phyloP scores from a whole-genome alignment of 2,797 vertebrate genomes.

The Morus bassanus region DNA sequence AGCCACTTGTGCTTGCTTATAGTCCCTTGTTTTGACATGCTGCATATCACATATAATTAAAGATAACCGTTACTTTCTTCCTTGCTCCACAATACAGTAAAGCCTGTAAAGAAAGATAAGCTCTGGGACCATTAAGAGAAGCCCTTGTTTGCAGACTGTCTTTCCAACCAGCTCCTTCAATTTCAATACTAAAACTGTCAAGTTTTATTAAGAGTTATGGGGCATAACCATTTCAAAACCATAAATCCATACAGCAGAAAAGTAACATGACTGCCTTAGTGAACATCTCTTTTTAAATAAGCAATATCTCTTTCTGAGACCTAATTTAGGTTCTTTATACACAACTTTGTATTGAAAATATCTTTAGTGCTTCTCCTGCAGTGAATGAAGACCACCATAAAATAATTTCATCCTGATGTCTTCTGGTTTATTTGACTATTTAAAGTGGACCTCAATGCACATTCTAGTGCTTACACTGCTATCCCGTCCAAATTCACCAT shows the following conservation, averaged over 20 bases:
- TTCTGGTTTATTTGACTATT: constrained; percentile 35
- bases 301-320: constrained; percentile 23
- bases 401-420: constrained; percentile 2
- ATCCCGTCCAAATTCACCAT: background rate
- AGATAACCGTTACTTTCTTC: constrained; percentile 6
- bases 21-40: background rate
- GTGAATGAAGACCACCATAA: constrained; percentile 5
- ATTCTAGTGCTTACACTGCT: background rate
- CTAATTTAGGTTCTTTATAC: constrained; percentile 18
- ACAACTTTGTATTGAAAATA: background rate
- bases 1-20: constrained; percentile 18
- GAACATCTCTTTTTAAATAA: constrained; percentile 25
- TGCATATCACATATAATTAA: constrained; percentile 54
- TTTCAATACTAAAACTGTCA: constrained; percentile 62
- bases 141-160: constrained; percentile 48
- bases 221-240: constrained; percentile 43
- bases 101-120: constrained; percentile 56
- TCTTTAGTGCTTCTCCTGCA: constrained; percentile 28
- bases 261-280: constrained; percentile 4
- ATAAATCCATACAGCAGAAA: constrained; percentile 54
- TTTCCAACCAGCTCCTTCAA: constrained; percentile 48
- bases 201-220: constrained; percentile 69
- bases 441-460: background rate
- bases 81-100: constrained; percentile 11
- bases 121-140: constrained; percentile 62